These are phyloP conservation scores for Drosophila limbata DNA, from an alignment of 2,888 invertebrate species.

Conservation along the genomic window DNA sequence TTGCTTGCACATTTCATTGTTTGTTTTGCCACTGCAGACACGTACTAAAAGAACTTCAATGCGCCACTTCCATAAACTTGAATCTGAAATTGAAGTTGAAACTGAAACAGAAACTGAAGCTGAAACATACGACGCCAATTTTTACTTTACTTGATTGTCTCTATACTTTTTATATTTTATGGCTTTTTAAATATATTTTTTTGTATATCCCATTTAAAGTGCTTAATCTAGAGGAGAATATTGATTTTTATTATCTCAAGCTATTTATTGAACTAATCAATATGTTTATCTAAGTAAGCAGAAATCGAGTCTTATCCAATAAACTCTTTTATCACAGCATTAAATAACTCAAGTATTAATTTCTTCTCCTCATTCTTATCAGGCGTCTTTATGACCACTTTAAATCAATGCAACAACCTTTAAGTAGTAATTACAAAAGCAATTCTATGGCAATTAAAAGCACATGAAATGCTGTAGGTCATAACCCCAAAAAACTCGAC, in stretches of 20 bases:
- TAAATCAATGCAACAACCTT: slow-evolving; percentile 29
- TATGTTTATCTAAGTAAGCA: not conserved
- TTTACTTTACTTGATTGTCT: slow-evolving; percentile 32
- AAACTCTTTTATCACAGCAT: not conserved
- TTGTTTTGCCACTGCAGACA: slow-evolving; percentile 66
- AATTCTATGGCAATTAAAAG: slow-evolving; percentile 36
- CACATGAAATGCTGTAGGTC: slow-evolving; percentile 23
- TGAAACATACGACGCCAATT: slow-evolving; percentile 11
- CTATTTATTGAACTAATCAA: too few species aligned
- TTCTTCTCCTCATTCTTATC: not conserved
- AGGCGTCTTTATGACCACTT: slow-evolving; percentile 12
- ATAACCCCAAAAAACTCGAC: slow-evolving; percentile 24
- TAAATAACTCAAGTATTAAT: not conserved
- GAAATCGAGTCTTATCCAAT: not conserved
- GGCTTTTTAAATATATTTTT: not conserved
- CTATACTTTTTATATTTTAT: slow-evolving; percentile 53
- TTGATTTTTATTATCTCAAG: too few species aligned
- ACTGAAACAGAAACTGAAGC: slow-evolving; percentile 28
- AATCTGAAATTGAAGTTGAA: slow-evolving; percentile 14
- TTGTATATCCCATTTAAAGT: not conserved
- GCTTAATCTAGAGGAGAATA: too few species aligned
- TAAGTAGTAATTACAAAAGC: slow-evolving; percentile 29
- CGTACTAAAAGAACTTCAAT: slow-evolving; percentile 46
- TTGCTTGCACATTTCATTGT: slow-evolving; percentile 54
- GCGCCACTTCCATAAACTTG: slow-evolving; percentile 53